Evolutionary conservation across 2,113 vertebrate genomes (phyloP), one percentile per base, ranked within the genome.

Genomic region (Cyphomyrus plagiostoma): DNA sequence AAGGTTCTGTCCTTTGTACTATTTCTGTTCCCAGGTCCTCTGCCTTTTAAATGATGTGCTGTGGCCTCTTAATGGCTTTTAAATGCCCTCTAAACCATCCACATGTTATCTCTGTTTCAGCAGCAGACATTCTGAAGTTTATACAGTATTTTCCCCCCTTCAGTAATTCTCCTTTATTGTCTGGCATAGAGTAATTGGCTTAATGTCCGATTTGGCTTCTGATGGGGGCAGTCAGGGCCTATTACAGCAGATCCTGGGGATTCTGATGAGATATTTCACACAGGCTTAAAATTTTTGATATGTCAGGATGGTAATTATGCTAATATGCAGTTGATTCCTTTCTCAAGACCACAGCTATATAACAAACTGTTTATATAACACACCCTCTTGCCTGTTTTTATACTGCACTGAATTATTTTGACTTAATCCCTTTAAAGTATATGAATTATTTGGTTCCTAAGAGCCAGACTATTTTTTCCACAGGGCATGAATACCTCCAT

Each of bases 391-490:
- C 82, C 35, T 82, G 77, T 82, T 84, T 49, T 49, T 50, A 26
- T 66, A 49, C n/a, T 77, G 45, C 11, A 66, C 23, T 50, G 58
- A 30, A 30, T 56, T 89, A 42, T 58, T 42, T 80, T 88, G 48
- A 77, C 30, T 35, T 6, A 50, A 39, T 56, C 52, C 52, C 80
- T 19, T 86, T 6, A 48, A 89, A 62, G 21, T 66, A 85, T 66
- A 53, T 50, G 80, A 89, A 15, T 48, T 85, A 15, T 48, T 89
- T 89, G 4, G 62, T 88, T 62, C 11, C 74, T 50, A 66, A 42
- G 35, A 23, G 10, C 56, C 80, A 85, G 42, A 89, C n/a, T 50
- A 46, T 70, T 86, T 39, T 50, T 77, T 89, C 84, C 26, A 89
- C 42, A 77, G 30, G 84, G 58, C 62, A 58, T 7, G 45, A 86